phyloP scores from a whole-genome alignment of 2,113 vertebrate species.

The Hippolais icterina region DNA sequence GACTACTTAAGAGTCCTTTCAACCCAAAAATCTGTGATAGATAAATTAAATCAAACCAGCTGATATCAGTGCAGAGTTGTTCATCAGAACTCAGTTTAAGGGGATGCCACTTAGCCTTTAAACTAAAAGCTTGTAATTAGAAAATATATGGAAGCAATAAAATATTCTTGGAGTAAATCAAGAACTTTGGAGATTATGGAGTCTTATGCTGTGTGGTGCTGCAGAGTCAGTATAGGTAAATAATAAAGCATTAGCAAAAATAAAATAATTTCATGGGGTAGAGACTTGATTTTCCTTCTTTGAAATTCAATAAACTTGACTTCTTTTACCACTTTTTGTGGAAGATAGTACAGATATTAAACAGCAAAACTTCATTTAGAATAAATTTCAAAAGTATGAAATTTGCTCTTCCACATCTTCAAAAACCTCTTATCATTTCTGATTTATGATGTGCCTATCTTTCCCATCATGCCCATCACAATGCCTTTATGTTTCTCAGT shows the following conservation, averaged over 20 bases:
- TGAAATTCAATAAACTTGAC: background rate
- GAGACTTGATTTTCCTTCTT: background rate
- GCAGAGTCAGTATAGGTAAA: background rate
- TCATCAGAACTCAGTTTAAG: background rate
- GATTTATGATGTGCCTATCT: background rate
- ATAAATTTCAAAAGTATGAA: background rate
- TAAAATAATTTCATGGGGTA: background rate
- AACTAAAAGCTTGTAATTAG: background rate
- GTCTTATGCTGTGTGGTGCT: background rate
- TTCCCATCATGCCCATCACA: background rate
- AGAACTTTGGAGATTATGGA: background rate
- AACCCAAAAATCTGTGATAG: background rate
- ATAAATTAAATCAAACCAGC: background rate
- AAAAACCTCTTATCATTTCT: background rate
- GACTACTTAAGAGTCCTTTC: background rate
- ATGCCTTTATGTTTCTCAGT: background rate
- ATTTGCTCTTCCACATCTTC: background rate
- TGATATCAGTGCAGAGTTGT: background rate
- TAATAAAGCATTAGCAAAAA: background rate
- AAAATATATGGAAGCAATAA: background rate
- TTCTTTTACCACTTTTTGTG: background rate
- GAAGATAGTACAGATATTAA: background rate
- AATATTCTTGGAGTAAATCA: background rate
- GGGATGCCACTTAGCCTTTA: background rate
- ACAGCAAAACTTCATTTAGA: background rate